These are phyloP conservation scores for Salmo trutta DNA, from an alignment of 2,797 vertebrate genomes.

Conservation along the genomic window DNA sequence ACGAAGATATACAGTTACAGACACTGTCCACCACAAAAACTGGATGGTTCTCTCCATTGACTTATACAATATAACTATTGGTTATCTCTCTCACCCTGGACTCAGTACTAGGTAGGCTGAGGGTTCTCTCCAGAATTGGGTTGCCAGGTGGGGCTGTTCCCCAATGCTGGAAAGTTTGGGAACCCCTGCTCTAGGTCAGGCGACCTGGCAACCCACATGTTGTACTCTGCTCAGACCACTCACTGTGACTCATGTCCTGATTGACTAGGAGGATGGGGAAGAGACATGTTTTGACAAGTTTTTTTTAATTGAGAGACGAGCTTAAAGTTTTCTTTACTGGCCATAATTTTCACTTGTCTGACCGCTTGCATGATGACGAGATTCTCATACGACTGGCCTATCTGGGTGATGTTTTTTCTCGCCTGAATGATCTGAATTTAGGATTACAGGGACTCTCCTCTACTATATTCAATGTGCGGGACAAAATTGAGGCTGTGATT, in stretches of 20 bases:
- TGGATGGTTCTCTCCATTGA: not conserved
- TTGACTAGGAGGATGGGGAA: conserved; percentile 23
- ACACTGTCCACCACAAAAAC: not conserved
- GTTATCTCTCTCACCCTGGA: conserved; percentile 44
- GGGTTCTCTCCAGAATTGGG: conserved; percentile 46
- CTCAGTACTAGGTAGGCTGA: conserved; percentile 23
- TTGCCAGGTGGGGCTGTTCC: conserved; percentile 26
- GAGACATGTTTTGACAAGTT: not conserved
- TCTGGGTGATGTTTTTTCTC: no score
- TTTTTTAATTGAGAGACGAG: no score
- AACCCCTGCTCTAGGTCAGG: conserved; percentile 49
- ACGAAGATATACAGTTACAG: not conserved
- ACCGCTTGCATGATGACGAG: no score
- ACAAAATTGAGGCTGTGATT: no score
- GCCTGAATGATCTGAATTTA: no score
- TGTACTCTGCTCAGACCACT: conserved; percentile 42
- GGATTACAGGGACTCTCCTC: no score
- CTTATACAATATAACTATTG: not conserved
- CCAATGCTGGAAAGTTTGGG: no score
- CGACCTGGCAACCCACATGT: conserved; percentile 46
- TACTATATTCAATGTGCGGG: no score
- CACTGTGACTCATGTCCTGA: conserved; percentile 47
- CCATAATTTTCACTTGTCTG: no score
- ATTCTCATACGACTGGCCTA: no score
- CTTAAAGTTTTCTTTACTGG: no score